These are phyloP conservation scores for Sapayoa aenigma DNA, from an alignment of 2,113 vertebrate genomes.

Conservation along the genomic window DNA sequence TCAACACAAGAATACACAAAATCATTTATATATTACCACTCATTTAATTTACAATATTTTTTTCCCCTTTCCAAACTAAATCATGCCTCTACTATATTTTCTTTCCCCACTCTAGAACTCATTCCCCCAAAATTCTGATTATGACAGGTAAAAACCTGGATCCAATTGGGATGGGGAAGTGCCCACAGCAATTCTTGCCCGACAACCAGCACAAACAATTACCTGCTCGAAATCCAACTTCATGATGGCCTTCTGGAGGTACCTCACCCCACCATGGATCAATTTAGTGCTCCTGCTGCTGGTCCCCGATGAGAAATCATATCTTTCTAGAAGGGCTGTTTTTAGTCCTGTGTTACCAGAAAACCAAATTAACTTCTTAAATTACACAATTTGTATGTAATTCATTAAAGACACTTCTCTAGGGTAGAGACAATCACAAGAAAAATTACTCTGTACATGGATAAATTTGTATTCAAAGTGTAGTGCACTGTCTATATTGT, in stretches of 20 bases:
- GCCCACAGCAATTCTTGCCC: constrained; percentile 56
- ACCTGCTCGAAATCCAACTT: constrained; percentile 98
- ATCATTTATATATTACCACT: background rate
- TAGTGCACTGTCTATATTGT: constrained; percentile 70
- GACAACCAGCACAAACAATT: constrained; percentile 76
- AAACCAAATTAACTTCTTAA: constrained; percentile 88
- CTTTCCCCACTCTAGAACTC: background rate
- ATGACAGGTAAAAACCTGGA: background rate
- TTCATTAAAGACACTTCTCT: constrained; percentile 83
- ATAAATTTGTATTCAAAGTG: constrained; percentile 80
- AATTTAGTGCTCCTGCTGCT: constrained; percentile 94
- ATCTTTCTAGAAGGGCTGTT: constrained; percentile 90
- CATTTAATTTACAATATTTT: background rate
- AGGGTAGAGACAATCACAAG: constrained; percentile 80
- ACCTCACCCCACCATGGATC: constrained; percentile 95
- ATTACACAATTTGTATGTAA: constrained; percentile 84
- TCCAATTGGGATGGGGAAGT: constrained; percentile 51
- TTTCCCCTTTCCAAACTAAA: background rate
- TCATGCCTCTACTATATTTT: background rate
- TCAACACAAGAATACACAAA: background rate
- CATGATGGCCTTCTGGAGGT: constrained; percentile 98
- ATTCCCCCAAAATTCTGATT: background rate
- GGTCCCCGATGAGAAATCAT: constrained; percentile 95
- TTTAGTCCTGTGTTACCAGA: constrained; percentile 88
- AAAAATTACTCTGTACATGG: constrained; percentile 80